Conservation (phyloP, 2,113 vertebrate genomes). For the Bufo bufo region DNA sequence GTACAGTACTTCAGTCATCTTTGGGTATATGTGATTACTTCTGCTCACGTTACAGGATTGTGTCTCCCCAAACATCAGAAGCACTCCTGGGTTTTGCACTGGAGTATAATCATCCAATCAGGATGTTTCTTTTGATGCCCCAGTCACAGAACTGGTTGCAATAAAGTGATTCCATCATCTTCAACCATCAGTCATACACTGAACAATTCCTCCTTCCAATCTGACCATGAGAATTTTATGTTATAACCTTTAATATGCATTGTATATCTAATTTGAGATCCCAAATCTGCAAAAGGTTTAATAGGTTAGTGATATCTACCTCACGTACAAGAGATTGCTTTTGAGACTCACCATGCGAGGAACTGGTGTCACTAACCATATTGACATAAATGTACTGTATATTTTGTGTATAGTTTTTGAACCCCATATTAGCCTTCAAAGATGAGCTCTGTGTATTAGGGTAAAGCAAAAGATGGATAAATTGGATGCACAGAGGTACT, state of each 20-base stretch:
- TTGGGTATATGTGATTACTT: background rate
- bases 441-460: conserved; percentile 45
- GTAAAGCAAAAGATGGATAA: conserved; percentile 19
- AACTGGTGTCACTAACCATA: conserved; percentile 17
- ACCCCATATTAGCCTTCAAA: conserved; percentile 16
- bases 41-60: background rate
- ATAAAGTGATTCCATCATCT: conserved; percentile 18
- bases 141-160: conserved; percentile 24
- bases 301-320: conserved; percentile 12
- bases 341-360: background rate
- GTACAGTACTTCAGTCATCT: background rate
- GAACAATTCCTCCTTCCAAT: conserved; percentile 18
- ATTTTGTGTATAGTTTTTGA: conserved; percentile 52
- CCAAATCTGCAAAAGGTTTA: conserved; percentile 7
- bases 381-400: conserved; percentile 56
- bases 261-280: conserved; percentile 13
- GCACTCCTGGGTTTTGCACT: conserved; percentile 51
- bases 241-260: conserved; percentile 20
- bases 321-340: background rate
- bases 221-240: background rate
- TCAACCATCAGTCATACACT: conserved; percentile 38
- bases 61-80: conserved; percentile 6
- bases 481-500: background rate
- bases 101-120: conserved; percentile 24
- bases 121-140: conserved; percentile 15